Percentiles rank a stretch among this genome's conserved stretches.
Conservation (phyloP, 2,797 vertebrate genomes). For the Girardinus metallicus region DNA sequence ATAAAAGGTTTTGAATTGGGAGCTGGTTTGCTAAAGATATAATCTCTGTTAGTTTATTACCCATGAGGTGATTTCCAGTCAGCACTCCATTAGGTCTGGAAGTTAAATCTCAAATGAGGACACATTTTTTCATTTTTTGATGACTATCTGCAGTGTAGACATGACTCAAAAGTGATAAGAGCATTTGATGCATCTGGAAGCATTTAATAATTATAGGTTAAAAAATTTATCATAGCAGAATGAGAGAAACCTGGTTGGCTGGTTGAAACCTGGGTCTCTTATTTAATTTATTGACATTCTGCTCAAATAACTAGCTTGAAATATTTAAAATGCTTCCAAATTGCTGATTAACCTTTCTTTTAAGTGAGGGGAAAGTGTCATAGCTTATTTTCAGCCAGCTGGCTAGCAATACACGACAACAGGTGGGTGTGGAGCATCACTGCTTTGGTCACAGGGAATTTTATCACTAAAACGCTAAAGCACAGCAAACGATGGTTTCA, state of each 20-base stretch:
- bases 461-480: slow-evolving; percentile 22
- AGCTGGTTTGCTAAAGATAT: slow-evolving; percentile 37
- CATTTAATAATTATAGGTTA: not conserved
- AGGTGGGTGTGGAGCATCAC: not conserved
- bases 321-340: not conserved
- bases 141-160: slow-evolving; percentile 23
- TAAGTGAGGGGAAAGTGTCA: not conserved
- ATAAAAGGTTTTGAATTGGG: slow-evolving; percentile 42
- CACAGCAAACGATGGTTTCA: not conserved
- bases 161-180: slow-evolving; percentile 10
- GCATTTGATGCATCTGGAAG: not conserved
- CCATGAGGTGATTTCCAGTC: slow-evolving; percentile 15
- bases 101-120: slow-evolving; percentile 26
- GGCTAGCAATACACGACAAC: not conserved
- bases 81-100: not conserved
- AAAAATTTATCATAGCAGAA: not conserved
- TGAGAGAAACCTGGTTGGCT: not conserved
- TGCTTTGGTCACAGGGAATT: slow-evolving; percentile 13
- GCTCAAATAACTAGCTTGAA: not conserved
- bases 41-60: slow-evolving; percentile 37
- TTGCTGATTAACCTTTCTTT: not conserved
- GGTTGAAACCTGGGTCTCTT: not conserved
- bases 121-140: slow-evolving; percentile 10
- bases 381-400: not conserved
- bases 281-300: not conserved